These are phyloP conservation scores for Cepphus grylle DNA, from an alignment of 2,113 vertebrate species.

Conservation along the genomic window DNA sequence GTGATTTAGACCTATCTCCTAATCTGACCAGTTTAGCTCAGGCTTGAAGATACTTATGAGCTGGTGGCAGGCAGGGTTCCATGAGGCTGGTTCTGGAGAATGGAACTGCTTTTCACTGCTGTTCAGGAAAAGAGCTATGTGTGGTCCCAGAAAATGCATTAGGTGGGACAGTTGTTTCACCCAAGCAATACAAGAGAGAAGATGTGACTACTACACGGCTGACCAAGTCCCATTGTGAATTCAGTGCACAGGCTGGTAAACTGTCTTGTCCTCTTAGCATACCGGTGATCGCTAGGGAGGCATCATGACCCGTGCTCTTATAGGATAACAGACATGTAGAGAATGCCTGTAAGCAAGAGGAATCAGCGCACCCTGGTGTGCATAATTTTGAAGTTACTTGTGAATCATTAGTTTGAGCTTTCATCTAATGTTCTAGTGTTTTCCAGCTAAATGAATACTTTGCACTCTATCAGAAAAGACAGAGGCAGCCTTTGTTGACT, in stretches of 20 bases:
- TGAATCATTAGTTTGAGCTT: background rate
- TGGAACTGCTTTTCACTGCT: background rate
- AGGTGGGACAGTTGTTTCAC: background rate
- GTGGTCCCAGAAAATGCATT: background rate
- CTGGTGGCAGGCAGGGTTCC: background rate
- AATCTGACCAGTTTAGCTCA: background rate
- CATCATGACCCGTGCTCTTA: background rate
- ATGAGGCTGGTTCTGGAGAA: background rate
- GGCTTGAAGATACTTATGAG: background rate
- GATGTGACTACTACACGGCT: background rate
- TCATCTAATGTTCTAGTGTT: background rate
- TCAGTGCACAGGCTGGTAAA: background rate
- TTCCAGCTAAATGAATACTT: background rate
- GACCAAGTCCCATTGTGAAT: no score
- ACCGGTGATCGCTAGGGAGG: background rate
- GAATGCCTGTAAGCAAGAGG: background rate
- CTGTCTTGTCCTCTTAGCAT: background rate
- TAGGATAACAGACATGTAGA: background rate
- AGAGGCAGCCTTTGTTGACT: background rate
- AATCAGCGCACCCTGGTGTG: background rate
- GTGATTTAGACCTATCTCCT: background rate
- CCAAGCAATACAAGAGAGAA: background rate
- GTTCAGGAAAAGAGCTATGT: background rate
- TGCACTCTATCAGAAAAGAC: background rate
- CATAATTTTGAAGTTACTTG: background rate